Base-by-base conservation (phyloP, 2,888 invertebrate genomes). In the Mimachlamys varia region DNA sequence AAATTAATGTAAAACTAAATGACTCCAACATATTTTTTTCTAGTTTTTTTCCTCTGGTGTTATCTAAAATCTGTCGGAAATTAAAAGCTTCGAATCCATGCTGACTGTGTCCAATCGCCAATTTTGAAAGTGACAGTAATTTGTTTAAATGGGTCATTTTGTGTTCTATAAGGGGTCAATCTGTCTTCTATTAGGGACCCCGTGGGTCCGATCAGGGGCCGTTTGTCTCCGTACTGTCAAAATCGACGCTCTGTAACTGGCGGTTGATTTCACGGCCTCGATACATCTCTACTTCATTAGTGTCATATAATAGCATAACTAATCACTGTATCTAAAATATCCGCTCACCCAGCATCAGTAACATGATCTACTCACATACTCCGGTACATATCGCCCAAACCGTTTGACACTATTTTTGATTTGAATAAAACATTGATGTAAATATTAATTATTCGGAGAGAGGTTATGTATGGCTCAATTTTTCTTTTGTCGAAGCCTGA, bases 1-100 rank as follows among this genome's bases (percentile, higher is more conserved):
- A 76, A 76, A 76, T 76, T 76, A 76, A 76, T 76, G 76, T 76
- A 76, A 76, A 76, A 76, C 76, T 76, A 76, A 76, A 76, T 76
- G 76, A 76, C 76, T 76, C 33, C 33, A 76, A 33, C 76, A 33
- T 33, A 76, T 33, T 76, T 13, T 27, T 76, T 76, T 15, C 4
- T 13, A 27, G 0, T 76, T 76, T 76, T 76, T 76, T 76, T n/a
- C n/a, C 33, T 12, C 76, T 15, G 76, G 22, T 12, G 76, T 76
- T 76, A 27, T 76, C 76, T 58, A 19, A 58, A 58, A 58, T 58
- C 58, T 76, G 10, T 12, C 7, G 44, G 33, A 76, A 76, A 76
- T 76, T 76, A 76, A 33, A 76, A 27, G 5, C 10, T 76, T 76
- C 76, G 22, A 33, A 33, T 76, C 76, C 33, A 13, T 13, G 10